Evolutionary conservation across 2,888 invertebrate species (phyloP), one percentile per base, ranked within the genome.

Genomic region (Hetaerina titia): DNA sequence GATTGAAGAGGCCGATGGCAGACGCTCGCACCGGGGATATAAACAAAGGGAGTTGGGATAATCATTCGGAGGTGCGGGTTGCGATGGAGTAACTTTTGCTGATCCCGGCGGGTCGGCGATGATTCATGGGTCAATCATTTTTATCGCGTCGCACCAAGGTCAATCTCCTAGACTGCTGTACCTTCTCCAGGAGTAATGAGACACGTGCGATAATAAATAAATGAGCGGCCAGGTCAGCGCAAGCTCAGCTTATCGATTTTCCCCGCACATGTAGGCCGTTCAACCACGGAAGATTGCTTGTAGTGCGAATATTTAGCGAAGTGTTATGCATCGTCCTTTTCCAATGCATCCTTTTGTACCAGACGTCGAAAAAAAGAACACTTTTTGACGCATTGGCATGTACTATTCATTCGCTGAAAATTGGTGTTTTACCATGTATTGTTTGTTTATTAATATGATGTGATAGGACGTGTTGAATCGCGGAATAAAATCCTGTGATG

Each of bases 71-170:
- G 81, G 81, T 31, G 9, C 81, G 25, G 81, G 31, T 81, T 81
- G 81, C 31, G 81, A 15, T 81, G 25, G 45, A 45, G 81, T 81
- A 81, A 81, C 81, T 81, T 81, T 81, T 31, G 81, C 81, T 81
- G 31, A 31, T 81, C 81, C 81, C 13, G 31, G 11, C 81, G 13
- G 81, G 31, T 81, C 81, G 81, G 81, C 31, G 81, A 31, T 6
- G 81, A 81, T 81, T 81, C 81, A 81, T 81, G 31, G 81, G 81
- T 81, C 81, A 31, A 81, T 81, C 81, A 81, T 81, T 81, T 81
- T 81, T 81, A 81, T 81, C 81, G 31, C 81, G 25, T 15, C 31
- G 81, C 81, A 15, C 81, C 11, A 22, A 81, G 81, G 81, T 81
- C 81, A 81, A 81, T 81, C 81, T 81, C 31, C 31, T n/a, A 81